Conservation (phyloP, 2,113 vertebrate species). For the Elephas maximus region DNA sequence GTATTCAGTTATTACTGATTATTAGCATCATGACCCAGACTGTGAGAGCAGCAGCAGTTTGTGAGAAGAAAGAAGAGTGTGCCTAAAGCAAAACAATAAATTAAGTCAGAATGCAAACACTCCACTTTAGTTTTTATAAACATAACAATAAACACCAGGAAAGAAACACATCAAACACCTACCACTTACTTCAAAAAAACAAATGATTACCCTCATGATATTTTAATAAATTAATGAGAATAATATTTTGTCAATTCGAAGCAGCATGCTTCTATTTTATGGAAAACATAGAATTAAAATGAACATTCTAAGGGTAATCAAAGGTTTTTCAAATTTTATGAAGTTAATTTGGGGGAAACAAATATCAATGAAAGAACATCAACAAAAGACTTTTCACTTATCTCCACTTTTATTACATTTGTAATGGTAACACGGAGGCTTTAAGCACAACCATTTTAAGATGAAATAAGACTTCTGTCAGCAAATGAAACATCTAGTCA, state of each 20-base stretch:
- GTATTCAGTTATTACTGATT: not conserved
- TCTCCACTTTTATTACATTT: not conserved
- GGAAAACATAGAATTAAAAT: slow-evolving; percentile 10
- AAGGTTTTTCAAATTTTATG: slow-evolving; percentile 10
- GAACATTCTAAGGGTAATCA: not conserved
- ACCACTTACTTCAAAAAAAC: not conserved
- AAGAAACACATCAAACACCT: slow-evolving; percentile 33
- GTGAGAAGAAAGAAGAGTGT: not conserved
- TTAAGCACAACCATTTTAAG: not conserved
- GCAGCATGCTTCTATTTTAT: slow-evolving; percentile 45
- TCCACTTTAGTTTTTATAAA: not conserved
- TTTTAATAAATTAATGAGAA: slow-evolving; percentile 25
- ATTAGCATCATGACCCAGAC: not conserved
- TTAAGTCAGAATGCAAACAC: not conserved
- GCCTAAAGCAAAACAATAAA: not conserved
- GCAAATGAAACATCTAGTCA: not conserved
- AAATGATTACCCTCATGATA: slow-evolving; percentile 24
- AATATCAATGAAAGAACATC: not conserved
- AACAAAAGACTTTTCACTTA: not conserved
- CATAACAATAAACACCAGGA: not conserved
- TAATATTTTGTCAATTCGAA: slow-evolving; percentile 54
- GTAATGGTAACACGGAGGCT: not conserved
- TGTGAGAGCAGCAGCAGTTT: not conserved
- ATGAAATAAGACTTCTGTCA: slow-evolving; percentile 49
- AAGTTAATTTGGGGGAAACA: slow-evolving; percentile 44